Evolutionary conservation across 2,888 invertebrate species (phyloP).

Genomic region (Eurois occulta): DNA sequence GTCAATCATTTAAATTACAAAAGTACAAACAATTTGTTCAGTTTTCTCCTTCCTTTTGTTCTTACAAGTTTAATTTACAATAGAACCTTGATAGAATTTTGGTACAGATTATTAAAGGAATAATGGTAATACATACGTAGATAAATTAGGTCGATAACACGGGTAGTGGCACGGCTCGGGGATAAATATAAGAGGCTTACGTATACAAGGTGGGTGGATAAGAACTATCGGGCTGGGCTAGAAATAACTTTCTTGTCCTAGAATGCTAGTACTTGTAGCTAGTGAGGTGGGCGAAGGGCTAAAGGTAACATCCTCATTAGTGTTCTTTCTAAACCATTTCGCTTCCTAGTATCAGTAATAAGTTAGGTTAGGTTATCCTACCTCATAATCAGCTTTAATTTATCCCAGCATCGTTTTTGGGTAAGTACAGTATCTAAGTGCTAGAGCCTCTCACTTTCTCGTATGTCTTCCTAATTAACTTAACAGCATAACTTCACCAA

Average conservation of each 20-base stretch:
- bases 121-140: constrained; percentile 40
- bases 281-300: constrained; percentile 3
- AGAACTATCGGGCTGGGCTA: constrained; percentile 36
- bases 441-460: constrained; percentile 2
- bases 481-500: neutral
- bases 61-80: neutral
- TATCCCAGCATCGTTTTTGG: neutral
- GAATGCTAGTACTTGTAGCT: constrained; percentile 28
- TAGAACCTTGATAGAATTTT: constrained; percentile 24
- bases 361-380: neutral
- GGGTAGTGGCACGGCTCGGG: constrained; percentile 24
- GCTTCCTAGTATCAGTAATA: neutral
- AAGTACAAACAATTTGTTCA: neutral
- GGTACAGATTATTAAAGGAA: constrained; percentile 28
- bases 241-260: constrained; percentile 56
- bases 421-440: neutral
- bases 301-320: constrained; percentile 23
- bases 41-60: neutral
- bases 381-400: neutral
- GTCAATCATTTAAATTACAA: neutral
- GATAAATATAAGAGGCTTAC: constrained; percentile 53
- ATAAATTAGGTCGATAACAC: constrained; percentile 57
- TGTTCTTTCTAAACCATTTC: neutral
- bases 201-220: constrained; percentile 55
- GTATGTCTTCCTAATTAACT: neutral